Percentiles rank a stretch among this genome's conserved stretches.
These are phyloP conservation scores for Callyntrura guangdongensis DNA, from an alignment of 2,888 invertebrate species.

Conservation along the genomic window DNA sequence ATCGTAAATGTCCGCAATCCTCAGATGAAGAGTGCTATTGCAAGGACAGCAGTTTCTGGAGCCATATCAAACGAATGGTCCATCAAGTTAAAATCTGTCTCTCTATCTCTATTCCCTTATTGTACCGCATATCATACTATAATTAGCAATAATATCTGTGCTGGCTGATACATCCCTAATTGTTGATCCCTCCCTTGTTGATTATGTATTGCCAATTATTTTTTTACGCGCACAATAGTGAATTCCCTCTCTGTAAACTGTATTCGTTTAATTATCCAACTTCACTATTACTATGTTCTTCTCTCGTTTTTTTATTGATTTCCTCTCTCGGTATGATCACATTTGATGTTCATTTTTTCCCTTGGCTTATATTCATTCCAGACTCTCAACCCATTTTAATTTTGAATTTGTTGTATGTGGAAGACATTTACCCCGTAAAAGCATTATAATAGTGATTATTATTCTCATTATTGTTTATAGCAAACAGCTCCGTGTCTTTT, in stretches of 20 bases:
- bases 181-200: constrained; percentile 2
- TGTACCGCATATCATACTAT: neutral
- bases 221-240: constrained; percentile 6
- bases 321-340: neutral
- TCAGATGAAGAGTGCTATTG: no score
- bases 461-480: constrained; percentile 15
- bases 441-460: no score
- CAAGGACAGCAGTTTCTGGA: no score
- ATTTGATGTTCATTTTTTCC: constrained; percentile 40
- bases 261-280: constrained; percentile 9
- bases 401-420: constrained; percentile 34
- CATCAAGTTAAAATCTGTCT: no score
- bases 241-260: neutral
- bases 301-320: neutral
- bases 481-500: constrained; percentile 64
- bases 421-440: neutral
- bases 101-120: no score
- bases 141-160: constrained; percentile 15
- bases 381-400: neutral
- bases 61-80: no score
- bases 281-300: neutral
- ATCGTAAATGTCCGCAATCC: neutral
- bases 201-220: neutral
- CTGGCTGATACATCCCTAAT: neutral
- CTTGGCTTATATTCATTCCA: constrained; percentile 26